phyloP scores from a whole-genome alignment of 2,797 vertebrate species.

The Discoglossus pictus region DNA sequence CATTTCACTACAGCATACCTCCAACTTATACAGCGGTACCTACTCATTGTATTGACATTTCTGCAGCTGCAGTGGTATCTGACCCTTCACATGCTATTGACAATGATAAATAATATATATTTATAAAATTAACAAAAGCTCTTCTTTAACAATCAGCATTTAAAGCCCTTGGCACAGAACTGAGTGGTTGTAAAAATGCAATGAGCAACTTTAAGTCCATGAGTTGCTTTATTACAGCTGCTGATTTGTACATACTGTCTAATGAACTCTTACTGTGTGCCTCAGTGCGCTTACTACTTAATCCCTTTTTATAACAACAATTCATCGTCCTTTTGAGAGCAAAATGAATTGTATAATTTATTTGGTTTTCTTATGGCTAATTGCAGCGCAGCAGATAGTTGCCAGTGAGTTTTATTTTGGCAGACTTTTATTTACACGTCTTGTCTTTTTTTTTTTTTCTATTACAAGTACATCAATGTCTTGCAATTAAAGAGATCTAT shows the following conservation, averaged over 20 bases:
- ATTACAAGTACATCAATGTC: too few relatives aligned
- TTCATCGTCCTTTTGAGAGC: slow-evolving; percentile 17
- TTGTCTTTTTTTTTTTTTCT: too few relatives aligned
- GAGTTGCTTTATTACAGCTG: slow-evolving; percentile 5
- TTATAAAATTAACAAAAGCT: too few relatives aligned
- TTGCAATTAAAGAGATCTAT: too few relatives aligned
- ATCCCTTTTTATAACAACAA: slow-evolving; percentile 1
- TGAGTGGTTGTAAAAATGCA: slow-evolving; percentile 2
- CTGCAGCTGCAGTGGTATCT: too few relatives aligned
- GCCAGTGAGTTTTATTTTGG: background rate
- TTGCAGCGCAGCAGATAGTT: slow-evolving; percentile 13
- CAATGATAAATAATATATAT: too few relatives aligned
- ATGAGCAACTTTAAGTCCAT: background rate
- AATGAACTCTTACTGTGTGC: slow-evolving; percentile 2
- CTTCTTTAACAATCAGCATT: too few relatives aligned
- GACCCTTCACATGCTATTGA: too few relatives aligned
- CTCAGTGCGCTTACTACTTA: background rate
- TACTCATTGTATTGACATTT: too few relatives aligned
- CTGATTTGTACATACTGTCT: slow-evolving; percentile 4
- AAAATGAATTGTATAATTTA: slow-evolving; percentile 13
- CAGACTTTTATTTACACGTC: too few relatives aligned
- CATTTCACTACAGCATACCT: too few relatives aligned
- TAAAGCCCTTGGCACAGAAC: background rate
- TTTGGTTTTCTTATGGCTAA: slow-evolving; percentile 15
- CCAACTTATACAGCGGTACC: too few relatives aligned